Evolutionary conservation across 2,113 vertebrate species (phyloP).

Genomic region (Myotis lucifugus): DNA sequence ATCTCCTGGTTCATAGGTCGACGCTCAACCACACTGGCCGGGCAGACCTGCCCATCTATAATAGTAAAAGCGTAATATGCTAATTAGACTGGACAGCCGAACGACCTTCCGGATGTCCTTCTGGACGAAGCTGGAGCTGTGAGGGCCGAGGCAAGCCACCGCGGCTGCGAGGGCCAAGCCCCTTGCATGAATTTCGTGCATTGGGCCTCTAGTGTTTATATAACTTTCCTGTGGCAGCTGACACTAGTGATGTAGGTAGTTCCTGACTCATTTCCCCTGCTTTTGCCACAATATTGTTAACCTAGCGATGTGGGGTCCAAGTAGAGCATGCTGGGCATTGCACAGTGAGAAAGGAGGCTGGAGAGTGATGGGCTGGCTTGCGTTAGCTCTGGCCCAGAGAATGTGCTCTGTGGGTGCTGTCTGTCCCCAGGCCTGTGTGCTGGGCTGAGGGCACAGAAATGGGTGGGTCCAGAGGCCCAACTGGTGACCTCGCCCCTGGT

Average conservation of each 20-base stretch:
- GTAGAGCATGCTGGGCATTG: not conserved
- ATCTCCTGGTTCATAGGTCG: too few relatives aligned
- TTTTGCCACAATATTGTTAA: not conserved
- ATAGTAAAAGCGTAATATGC: too few relatives aligned
- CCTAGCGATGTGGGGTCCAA: too few relatives aligned
- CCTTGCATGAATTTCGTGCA: too few relatives aligned
- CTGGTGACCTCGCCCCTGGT: not conserved
- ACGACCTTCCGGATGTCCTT: too few relatives aligned
- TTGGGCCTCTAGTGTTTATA: not conserved
- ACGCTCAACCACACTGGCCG: too few relatives aligned
- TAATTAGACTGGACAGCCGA: too few relatives aligned
- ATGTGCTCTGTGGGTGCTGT: not conserved
- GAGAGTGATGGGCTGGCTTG: not conserved
- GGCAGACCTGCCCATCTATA: not conserved
- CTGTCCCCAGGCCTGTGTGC: not conserved
- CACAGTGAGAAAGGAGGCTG: not conserved
- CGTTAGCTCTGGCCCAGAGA: not conserved
- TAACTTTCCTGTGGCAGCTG: not conserved
- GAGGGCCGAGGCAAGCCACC: too few relatives aligned
- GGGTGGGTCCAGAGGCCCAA: fast-evolving
- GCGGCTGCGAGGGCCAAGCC: too few relatives aligned
- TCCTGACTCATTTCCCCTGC: not conserved
- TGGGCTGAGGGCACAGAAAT: not conserved
- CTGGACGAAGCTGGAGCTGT: too few relatives aligned
- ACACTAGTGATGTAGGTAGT: fast-evolving